Evolutionary conservation across 2,113 vertebrate genomes (phyloP), one percentile per base, ranked within the genome.

Genomic region (Toxotes jaculatrix): DNA sequence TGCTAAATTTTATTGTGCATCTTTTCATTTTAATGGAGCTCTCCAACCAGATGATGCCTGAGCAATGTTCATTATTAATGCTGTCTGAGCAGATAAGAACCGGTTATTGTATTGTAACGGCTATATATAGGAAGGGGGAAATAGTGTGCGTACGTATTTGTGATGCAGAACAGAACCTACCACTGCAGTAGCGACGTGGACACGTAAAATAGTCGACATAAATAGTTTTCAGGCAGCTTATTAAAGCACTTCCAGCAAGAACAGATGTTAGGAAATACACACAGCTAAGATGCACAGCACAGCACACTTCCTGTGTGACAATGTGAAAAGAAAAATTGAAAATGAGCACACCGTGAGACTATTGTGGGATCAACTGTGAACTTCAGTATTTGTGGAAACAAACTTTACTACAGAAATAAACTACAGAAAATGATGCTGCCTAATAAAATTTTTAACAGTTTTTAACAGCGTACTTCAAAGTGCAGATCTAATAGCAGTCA

Each of bases 61-160:
- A 70, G 69, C 7, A 31, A 1, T 1, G 42, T 40, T 74, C 61
- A 42, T 55, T 77, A 19, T 62, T 76, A 23, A 65, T 40, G 40
- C 45, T 36, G 72, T 62, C 83, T 82, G 78, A 23, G 21, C 17
- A 80, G 78, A 86, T 76, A 88, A 82, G 40, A 75, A 31, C 27
- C 36, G 32, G n/a, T 56, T 45, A 16, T 53, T 77, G 27, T 60
- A 27, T 43, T 73, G 27, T 14, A 31, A 51, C 13, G 23, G 56
- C 12, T 62, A 17, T 40, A 40, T 40, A 45, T 19, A 76, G 16
- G 23, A 8, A 51, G 64, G 4, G 16, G 12, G 32, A 42, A 75
- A 36, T 4, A 32, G 21, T 65, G 27, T 9, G 27, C 34, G 17
- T 27, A 14, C 36, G 21, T n/a, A 16, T 61, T 51, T 69, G 55